Base-by-base conservation (phyloP, 2,113 vertebrate species). In the Pongo pygmaeus region DNA sequence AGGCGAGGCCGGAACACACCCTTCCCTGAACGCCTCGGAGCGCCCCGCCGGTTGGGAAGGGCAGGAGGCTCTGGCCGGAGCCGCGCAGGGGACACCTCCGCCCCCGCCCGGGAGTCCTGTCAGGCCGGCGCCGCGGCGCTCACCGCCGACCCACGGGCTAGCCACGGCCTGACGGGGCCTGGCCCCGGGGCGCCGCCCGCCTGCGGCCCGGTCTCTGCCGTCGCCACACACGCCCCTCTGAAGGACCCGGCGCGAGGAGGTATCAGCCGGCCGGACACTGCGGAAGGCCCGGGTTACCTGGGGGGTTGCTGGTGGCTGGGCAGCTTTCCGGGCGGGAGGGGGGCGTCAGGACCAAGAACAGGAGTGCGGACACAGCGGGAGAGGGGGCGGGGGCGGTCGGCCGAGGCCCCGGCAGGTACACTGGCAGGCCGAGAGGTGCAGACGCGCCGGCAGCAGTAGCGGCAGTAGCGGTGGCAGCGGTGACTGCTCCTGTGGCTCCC, bases 291-390 rank as follows among this genome's bases (percentile, higher is more conserved):
- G 16, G 17, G 84, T 57, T 97, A 98, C 98, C 98, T 98, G 98
- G 96, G 98, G 97, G 98, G 98, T 79, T 97, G 98, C 97, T 98
- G 98, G 98, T 95, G 97, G 96, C 97, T 98, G 98, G 98, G 98
- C 98, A 98, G 98, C 98, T 98, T 98, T 98, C 95, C 96, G 97
- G 96, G 89, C 77, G 94, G 97, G 97, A 97, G 94, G 96, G 98
- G 88, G 97, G 86, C 97, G 96, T 98, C 98, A 96, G 93, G 97
- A 80, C 93, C 83, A 96, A 89, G 97, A 98, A 97, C 91, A 91
- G 74, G 85, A 48, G 89, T 25, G 85, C 87, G 78, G 93, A 40
- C 72, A 89, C 91, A 59, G 91, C 61, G 57, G 86, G 61, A 81
- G 74, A n/a, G 38, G 92, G 61, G 64, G 92, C 23, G 61, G 85